These are phyloP conservation scores for Dipodomys spectabilis DNA, from an alignment of 2,113 vertebrate genomes.

Conservation along the genomic window DNA sequence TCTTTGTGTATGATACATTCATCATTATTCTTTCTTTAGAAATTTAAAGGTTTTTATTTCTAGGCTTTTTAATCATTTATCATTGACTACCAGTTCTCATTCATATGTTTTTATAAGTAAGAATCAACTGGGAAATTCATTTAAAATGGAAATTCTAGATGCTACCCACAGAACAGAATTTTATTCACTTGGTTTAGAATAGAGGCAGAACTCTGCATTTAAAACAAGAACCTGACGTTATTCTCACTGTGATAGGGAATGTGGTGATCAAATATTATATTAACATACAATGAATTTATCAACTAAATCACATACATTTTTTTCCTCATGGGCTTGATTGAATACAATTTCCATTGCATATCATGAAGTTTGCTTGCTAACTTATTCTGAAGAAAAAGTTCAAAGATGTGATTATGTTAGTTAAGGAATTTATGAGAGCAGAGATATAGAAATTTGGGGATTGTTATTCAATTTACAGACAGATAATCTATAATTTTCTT, in stretches of 20 bases:
- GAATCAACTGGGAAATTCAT: slow-evolving; percentile 16
- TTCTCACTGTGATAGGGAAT: background rate
- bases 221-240: background rate
- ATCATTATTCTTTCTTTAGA: background rate
- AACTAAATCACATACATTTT: background rate
- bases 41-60: background rate
- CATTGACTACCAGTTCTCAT: background rate
- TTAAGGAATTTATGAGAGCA: slow-evolving; percentile 27
- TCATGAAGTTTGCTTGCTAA: background rate
- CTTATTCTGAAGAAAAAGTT: slow-evolving; percentile 39
- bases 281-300: slow-evolving; percentile 8
- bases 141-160: background rate
- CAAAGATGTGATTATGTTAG: background rate
- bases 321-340: background rate
- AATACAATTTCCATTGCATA: background rate
- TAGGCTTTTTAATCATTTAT: background rate
- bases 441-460: background rate
- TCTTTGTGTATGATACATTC: background rate
- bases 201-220: background rate
- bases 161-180: background rate
- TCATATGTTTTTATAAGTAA: background rate
- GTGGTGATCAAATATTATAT: background rate
- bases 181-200: background rate
- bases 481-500: background rate
- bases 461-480: background rate